phyloP scores from a whole-genome alignment of 2,888 invertebrate species.

The Lasioglossum lativentre region DNA sequence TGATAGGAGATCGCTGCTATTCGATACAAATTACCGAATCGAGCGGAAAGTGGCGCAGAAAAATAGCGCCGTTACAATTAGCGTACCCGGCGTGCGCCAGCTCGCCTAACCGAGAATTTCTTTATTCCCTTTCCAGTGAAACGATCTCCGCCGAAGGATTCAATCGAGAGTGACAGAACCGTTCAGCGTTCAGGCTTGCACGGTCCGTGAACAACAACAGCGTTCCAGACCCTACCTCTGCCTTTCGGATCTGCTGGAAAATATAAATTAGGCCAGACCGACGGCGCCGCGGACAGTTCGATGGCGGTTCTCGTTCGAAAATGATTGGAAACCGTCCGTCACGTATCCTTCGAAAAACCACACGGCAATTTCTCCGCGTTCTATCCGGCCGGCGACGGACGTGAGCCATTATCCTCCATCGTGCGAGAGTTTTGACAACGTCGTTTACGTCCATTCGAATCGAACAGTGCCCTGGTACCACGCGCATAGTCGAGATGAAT shows the following conservation, averaged over 20 bases:
- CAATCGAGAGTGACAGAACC: slow-evolving; percentile 71
- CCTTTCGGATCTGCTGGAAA: slow-evolving; percentile 70
- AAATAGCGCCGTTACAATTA: slow-evolving; percentile 27
- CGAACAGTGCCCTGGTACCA: not conserved
- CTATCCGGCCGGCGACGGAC: not conserved
- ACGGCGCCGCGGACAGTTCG: slow-evolving; percentile 76
- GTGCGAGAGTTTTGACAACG: not conserved
- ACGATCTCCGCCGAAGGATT: slow-evolving; percentile 51
- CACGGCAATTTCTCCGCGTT: slow-evolving; percentile 3
- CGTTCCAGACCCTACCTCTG: slow-evolving; percentile 85
- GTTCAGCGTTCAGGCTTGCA: slow-evolving; percentile 58
- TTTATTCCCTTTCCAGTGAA: slow-evolving; percentile 59
- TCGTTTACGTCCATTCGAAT: not conserved
- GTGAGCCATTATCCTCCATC: not conserved
- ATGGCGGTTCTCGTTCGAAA: slow-evolving; percentile 73
- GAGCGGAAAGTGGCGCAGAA: slow-evolving; percentile 41
- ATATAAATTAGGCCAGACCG: slow-evolving; percentile 81
- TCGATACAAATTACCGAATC: slow-evolving; percentile 39
- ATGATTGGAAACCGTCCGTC: slow-evolving; percentile 54
- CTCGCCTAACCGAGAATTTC: slow-evolving; percentile 35
- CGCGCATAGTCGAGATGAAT: not conserved
- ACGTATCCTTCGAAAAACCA: slow-evolving; percentile 14
- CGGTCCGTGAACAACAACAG: slow-evolving; percentile 63
- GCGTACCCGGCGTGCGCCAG: not conserved
- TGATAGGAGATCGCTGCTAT: slow-evolving; percentile 18